phyloP scores from a whole-genome alignment of 2,888 invertebrate genomes.

The Marronus borbonicus region DNA sequence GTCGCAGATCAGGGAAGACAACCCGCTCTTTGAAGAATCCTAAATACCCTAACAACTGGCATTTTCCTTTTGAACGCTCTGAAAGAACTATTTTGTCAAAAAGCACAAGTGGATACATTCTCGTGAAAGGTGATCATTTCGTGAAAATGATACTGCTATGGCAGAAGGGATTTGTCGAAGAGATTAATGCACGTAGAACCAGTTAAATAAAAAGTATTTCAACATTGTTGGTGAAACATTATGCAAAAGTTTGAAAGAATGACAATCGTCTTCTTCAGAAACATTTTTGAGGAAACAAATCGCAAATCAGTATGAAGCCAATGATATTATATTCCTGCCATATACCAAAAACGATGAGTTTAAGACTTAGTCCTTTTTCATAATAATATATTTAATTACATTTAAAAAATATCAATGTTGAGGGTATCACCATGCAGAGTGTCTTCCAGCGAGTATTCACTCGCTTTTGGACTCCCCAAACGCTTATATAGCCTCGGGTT shows the following conservation, averaged over 20 bases:
- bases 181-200: background rate
- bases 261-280: slow-evolving; percentile 7
- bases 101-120: slow-evolving; percentile 15
- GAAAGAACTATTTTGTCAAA: background rate
- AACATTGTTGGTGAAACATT: slow-evolving; percentile 5
- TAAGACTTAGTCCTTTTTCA: too few relatives aligned
- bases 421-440: too few relatives aligned
- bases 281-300: background rate
- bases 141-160: slow-evolving; percentile 50
- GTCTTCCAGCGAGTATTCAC: too few relatives aligned
- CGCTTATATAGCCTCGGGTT: too few relatives aligned
- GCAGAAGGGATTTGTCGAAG: slow-evolving; percentile 48
- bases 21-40: slow-evolving; percentile 50
- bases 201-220: slow-evolving; percentile 13
- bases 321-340: too few relatives aligned
- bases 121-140: slow-evolving; percentile 22
- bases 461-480: too few relatives aligned
- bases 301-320: background rate
- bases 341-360: too few relatives aligned
- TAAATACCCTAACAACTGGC: slow-evolving; percentile 49
- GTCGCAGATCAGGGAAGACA: slow-evolving; percentile 46
- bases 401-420: too few relatives aligned
- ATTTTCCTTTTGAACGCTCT: slow-evolving; percentile 43
- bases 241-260: background rate
- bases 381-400: too few relatives aligned